These are phyloP conservation scores for Thyatira batis DNA, from an alignment of 2,888 invertebrate genomes.

Conservation along the genomic window DNA sequence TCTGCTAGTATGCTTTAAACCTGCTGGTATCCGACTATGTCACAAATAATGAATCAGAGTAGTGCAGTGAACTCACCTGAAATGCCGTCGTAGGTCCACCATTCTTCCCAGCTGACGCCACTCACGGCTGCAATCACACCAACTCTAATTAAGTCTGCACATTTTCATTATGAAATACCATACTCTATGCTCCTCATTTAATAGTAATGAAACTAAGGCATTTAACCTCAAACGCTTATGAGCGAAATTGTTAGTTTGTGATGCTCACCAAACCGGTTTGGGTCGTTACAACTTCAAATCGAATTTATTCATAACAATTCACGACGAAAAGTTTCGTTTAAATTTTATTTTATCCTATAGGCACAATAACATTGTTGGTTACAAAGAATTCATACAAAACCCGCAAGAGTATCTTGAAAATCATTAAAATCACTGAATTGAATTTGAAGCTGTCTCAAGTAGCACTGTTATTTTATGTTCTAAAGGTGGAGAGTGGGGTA, in stretches of 20 bases:
- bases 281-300: too few relatives aligned
- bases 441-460: neutral
- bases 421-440: neutral
- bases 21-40: neutral
- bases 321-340: too few relatives aligned
- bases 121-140: constrained; percentile 86
- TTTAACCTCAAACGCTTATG: neutral
- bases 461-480: neutral
- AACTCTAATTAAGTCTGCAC: constrained; percentile 72
- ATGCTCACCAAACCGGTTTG: neutral
- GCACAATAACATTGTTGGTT: too few relatives aligned
- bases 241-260: neutral
- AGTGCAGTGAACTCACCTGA: constrained; percentile 86
- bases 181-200: constrained; percentile 8
- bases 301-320: too few relatives aligned
- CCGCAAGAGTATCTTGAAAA: neutral
- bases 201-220: neutral
- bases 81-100: constrained; percentile 98
- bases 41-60: neutral
- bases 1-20: neutral
- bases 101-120: constrained; percentile 95
- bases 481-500: too few relatives aligned
- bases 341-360: too few relatives aligned
- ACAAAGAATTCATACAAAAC: too few relatives aligned
- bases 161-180: constrained; percentile 55